These are phyloP conservation scores for Abrostola triplasia DNA, from an alignment of 2,888 invertebrate genomes.

Conservation along the genomic window DNA sequence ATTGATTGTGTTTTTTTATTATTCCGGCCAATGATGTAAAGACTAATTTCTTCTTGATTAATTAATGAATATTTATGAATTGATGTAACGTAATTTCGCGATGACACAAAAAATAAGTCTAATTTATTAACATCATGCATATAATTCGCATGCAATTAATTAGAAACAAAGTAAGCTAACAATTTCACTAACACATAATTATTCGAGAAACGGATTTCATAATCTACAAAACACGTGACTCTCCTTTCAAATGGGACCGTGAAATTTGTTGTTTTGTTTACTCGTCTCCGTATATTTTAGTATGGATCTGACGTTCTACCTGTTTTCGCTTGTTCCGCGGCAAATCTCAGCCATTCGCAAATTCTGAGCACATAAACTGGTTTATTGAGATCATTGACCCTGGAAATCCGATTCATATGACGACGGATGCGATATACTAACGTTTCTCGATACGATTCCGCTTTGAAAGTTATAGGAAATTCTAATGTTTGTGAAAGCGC, in stretches of 20 bases:
- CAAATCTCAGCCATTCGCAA: constrained; percentile 41
- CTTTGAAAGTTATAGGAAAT: constrained; percentile 45
- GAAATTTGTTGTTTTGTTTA: constrained; percentile 32
- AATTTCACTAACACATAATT: constrained; percentile 25
- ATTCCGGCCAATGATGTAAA: not conserved
- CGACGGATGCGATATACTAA: constrained; percentile 40
- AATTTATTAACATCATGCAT: too few species aligned
- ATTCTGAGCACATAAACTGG: constrained; percentile 50
- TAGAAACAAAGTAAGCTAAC: not conserved
- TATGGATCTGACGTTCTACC: constrained; percentile 24
- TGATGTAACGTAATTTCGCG: too few species aligned
- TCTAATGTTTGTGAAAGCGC: constrained; percentile 30
- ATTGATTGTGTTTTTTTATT: constrained; percentile 1
- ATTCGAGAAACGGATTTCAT: constrained; percentile 20
- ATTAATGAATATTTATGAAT: not conserved
- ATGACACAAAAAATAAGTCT: too few species aligned
- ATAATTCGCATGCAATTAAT: too few species aligned
- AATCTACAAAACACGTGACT: constrained; percentile 13
- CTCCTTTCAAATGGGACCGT: constrained; percentile 33
- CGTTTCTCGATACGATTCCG: constrained; percentile 40
- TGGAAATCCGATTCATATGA: constrained; percentile 43
- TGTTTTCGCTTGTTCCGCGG: constrained; percentile 34
- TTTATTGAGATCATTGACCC: constrained; percentile 56
- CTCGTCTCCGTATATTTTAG: constrained; percentile 21
- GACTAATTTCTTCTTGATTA: constrained; percentile 3